Evolutionary conservation across 2,113 vertebrate genomes (phyloP).

Genomic region (Ageneiosus marmoratus): DNA sequence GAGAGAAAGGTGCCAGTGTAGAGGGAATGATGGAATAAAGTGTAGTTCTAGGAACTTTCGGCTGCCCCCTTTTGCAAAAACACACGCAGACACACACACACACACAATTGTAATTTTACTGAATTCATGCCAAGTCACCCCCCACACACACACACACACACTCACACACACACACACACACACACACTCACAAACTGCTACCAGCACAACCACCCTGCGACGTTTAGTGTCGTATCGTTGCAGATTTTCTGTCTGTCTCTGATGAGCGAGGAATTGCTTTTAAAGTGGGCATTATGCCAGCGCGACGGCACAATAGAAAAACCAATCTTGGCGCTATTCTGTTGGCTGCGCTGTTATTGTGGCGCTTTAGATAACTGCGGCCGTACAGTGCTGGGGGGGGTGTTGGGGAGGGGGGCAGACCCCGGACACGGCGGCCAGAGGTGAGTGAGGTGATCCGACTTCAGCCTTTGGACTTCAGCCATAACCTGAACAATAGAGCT

Average conservation of each 20-base stretch:
- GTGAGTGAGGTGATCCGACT: constrained; percentile 38
- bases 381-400: constrained; percentile 59
- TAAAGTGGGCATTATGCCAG: constrained; percentile 95
- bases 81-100: constrained; percentile 18
- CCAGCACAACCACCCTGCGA: constrained; percentile 67
- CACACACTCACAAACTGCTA: too few relatives aligned
- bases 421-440: constrained; percentile 40
- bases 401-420: not conserved
- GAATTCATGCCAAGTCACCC: constrained; percentile 24
- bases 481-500: constrained; percentile 27
- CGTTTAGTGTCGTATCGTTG: constrained; percentile 93
- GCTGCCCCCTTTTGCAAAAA: constrained; percentile 39
- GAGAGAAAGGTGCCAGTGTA: not conserved
- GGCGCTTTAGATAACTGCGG: constrained; percentile 93
- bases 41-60: constrained; percentile 54
- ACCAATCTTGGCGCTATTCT: constrained; percentile 92
- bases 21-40: constrained; percentile 46
- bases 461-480: constrained; percentile 1
- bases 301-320: constrained; percentile 91
- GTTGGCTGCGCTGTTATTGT: constrained; percentile 91
- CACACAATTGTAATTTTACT: constrained; percentile 47
- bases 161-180: not conserved
- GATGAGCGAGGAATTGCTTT: constrained; percentile 94
- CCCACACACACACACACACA: too few relatives aligned
- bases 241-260: constrained; percentile 80